Conservation (phyloP, 2,797 vertebrate genomes). For the Characodon lateralis region DNA sequence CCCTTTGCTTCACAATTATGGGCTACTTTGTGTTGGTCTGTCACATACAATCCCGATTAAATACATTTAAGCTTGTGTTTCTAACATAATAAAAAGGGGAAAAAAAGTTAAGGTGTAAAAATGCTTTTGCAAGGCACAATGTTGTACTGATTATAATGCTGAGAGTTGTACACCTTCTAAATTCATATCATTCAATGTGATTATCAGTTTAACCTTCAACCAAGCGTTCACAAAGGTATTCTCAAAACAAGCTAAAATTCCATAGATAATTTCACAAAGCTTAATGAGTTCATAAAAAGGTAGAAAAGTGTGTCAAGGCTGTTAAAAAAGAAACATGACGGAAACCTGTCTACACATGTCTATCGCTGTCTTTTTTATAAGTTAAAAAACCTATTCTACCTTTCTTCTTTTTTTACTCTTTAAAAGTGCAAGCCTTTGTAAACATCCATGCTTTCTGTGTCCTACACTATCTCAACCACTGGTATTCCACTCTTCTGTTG, state of each 20-base stretch:
- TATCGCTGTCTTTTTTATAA: not conserved
- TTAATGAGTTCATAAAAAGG: not conserved
- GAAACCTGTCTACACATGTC: not conserved
- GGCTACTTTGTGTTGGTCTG: too few relatives aligned
- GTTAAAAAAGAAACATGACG: not conserved
- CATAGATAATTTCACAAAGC: not conserved
- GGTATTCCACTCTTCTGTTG: slow-evolving; percentile 14
- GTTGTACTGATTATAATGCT: not conserved
- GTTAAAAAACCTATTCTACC: not conserved
- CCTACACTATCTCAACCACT: slow-evolving; percentile 19
- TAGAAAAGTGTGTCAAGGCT: not conserved
- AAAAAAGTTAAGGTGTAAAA: not conserved
- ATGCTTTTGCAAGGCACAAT: not conserved
- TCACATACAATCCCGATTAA: too few relatives aligned
- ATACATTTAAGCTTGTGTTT: not conserved
- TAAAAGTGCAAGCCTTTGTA: not conserved
- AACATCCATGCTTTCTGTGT: slow-evolving; percentile 2
- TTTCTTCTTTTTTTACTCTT: not conserved
- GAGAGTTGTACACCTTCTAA: not conserved
- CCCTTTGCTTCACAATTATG: too few relatives aligned
- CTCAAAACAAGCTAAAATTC: not conserved
- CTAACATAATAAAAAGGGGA: not conserved
- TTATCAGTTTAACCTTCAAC: slow-evolving; percentile 1
- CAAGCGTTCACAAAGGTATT: slow-evolving; percentile 8
- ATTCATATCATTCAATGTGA: not conserved